phyloP scores from a whole-genome alignment of 1,140 invertebrate species.

The Rhagoletis pomonella region DNA sequence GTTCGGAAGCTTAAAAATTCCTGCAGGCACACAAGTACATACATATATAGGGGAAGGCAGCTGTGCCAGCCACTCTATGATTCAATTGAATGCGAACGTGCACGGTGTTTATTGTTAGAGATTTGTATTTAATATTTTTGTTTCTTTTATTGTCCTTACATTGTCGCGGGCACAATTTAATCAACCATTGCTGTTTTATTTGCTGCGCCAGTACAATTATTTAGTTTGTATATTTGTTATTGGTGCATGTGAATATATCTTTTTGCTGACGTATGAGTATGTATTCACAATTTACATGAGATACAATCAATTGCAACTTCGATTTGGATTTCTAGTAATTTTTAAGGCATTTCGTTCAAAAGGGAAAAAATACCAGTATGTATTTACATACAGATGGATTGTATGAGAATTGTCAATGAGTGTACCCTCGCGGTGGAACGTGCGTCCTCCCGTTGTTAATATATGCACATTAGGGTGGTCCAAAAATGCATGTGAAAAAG shows the following conservation, averaged over 20 bases:
- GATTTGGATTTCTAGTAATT: background rate
- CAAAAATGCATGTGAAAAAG: no score
- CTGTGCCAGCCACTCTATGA: background rate
- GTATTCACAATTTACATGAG: background rate
- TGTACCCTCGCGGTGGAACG: background rate
- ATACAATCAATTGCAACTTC: background rate
- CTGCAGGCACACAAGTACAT: background rate
- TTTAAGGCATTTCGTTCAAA: background rate
- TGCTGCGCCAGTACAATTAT: background rate
- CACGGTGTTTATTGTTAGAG: constrained; percentile 44
- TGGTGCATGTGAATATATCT: background rate
- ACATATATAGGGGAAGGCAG: no score
- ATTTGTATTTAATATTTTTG: constrained; percentile 33
- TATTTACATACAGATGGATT: background rate
- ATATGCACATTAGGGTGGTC: no score
- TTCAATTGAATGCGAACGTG: constrained; percentile 27
- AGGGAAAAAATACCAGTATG: no score
- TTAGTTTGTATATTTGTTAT: background rate
- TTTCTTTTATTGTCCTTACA: background rate
- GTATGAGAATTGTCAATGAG: background rate
- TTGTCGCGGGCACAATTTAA: background rate
- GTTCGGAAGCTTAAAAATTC: background rate
- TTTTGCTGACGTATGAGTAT: background rate
- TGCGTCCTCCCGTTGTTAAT: background rate
- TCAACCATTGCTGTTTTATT: background rate